Percentiles rank a stretch among this genome's conserved stretches.
phyloP scores from a whole-genome alignment of 2,888 invertebrate genomes.

The Geophilus truncorum region DNA sequence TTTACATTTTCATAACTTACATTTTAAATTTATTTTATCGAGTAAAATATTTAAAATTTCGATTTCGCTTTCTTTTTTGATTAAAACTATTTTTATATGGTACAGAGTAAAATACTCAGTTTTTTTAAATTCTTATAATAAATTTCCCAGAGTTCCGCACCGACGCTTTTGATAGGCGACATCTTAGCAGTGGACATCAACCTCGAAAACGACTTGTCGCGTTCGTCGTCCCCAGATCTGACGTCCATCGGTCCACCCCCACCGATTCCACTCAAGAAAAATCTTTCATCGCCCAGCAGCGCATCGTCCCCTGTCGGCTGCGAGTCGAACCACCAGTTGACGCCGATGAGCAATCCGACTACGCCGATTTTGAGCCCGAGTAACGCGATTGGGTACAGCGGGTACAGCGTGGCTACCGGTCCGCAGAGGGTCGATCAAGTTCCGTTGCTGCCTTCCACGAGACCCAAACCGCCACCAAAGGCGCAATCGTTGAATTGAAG shows the following conservation, averaged over 20 bases:
- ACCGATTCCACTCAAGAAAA: constrained; percentile 37
- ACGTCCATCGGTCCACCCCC: constrained; percentile 33
- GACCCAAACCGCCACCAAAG: constrained; percentile 23
- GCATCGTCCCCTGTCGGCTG: not conserved
- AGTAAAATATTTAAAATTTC: too few relatives aligned
- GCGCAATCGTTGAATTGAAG: not conserved
- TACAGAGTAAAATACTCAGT: too few relatives aligned
- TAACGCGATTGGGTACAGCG: not conserved
- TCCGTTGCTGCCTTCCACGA: not conserved
- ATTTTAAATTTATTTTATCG: too few relatives aligned
- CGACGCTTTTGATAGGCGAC: constrained; percentile 32
- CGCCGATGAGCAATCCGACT: constrained; percentile 29
- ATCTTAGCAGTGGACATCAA: constrained; percentile 34
- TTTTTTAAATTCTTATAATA: too few relatives aligned
- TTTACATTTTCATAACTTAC: too few relatives aligned
- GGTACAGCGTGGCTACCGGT: not conserved
- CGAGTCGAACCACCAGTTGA: constrained; percentile 29
- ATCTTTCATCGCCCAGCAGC: constrained; percentile 33
- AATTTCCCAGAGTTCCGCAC: constrained; percentile 34
- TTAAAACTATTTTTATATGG: too few relatives aligned
- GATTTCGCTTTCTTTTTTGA: too few relatives aligned
- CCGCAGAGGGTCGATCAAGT: not conserved
- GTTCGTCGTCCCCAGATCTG: constrained; percentile 29
- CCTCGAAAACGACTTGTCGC: constrained; percentile 28
- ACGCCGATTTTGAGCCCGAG: constrained; percentile 30